Evolutionary conservation across 2,888 invertebrate genomes (phyloP).

Genomic region (Machimus atricapillus): DNA sequence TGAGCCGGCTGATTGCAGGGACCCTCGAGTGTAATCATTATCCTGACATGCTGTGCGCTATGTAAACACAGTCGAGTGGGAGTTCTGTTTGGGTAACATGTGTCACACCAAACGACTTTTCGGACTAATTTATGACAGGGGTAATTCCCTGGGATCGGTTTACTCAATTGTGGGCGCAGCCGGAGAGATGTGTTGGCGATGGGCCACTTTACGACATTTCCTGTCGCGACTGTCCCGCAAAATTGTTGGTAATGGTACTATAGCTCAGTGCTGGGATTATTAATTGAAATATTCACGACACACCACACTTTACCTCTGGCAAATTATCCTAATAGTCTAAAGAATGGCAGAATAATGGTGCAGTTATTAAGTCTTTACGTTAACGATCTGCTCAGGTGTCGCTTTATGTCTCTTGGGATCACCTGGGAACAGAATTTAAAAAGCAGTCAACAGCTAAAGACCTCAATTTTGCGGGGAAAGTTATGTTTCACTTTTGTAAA

Average conservation of each 20-base stretch:
- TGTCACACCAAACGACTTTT: slow-evolving; percentile 37
- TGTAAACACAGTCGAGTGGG: slow-evolving; percentile 33
- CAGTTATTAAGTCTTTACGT: background rate
- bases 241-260: background rate
- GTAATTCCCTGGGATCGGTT: slow-evolving; percentile 31
- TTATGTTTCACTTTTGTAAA: background rate
- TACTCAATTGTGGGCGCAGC: background rate
- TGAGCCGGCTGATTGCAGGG: background rate
- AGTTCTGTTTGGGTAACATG: slow-evolving; percentile 40
- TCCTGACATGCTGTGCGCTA: slow-evolving; percentile 23
- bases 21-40: slow-evolving; percentile 12
- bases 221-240: background rate
- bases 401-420: background rate
- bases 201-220: background rate
- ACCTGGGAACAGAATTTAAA: background rate
- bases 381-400: background rate
- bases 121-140: slow-evolving; percentile 28
- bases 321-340: background rate
- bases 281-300: background rate
- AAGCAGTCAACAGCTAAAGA: background rate
- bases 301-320: background rate
- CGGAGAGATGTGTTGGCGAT: background rate
- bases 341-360: background rate
- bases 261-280: background rate
- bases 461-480: background rate